Percentiles rank a stretch among this genome's conserved stretches.
Conservation (phyloP, 2,797 vertebrate species). For the Sparidentex hasta region DNA sequence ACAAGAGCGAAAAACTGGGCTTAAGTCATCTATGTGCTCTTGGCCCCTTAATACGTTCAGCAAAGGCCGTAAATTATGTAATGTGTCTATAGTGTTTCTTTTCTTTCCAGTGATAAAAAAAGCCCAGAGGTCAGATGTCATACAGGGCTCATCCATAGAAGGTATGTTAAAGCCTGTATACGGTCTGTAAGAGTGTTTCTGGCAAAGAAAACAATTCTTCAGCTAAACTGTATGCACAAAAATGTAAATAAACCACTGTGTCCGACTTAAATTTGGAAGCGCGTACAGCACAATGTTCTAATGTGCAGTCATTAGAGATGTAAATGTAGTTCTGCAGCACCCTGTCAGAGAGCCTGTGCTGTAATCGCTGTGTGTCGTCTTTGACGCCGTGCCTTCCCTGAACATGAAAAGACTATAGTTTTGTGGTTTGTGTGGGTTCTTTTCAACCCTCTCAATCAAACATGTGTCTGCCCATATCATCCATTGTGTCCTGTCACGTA, state of each 20-base stretch:
- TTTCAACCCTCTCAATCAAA: slow-evolving; percentile 66
- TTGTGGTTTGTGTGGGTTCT: slow-evolving; percentile 59
- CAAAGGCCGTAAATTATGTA: slow-evolving; percentile 15
- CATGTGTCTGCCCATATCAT: slow-evolving; percentile 52
- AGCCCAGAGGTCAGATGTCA: slow-evolving; percentile 12
- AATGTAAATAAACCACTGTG: not conserved
- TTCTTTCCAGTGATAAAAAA: slow-evolving; percentile 33
- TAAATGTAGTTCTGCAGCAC: not conserved
- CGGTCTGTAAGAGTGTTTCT: slow-evolving; percentile 26
- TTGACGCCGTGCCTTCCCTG: slow-evolving; percentile 39
- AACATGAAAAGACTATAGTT: slow-evolving; percentile 53
- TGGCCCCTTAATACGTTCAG: not conserved
- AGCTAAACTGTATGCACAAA: slow-evolving; percentile 5
- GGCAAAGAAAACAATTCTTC: slow-evolving; percentile 1
- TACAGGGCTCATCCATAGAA: too few species aligned
- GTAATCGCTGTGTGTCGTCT: slow-evolving; percentile 21
- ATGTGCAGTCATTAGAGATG: not conserved
- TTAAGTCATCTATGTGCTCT: slow-evolving; percentile 10
- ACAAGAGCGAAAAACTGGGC: slow-evolving; percentile 5
- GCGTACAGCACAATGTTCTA: not conserved
- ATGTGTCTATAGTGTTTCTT: slow-evolving; percentile 28
- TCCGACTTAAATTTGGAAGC: slow-evolving; percentile 9
- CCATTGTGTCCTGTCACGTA: slow-evolving; percentile 53
- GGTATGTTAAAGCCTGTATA: not conserved
- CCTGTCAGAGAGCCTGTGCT: slow-evolving; percentile 20